Conservation (phyloP, 1,140 invertebrate genomes). For the Heliothis virescens region DNA sequence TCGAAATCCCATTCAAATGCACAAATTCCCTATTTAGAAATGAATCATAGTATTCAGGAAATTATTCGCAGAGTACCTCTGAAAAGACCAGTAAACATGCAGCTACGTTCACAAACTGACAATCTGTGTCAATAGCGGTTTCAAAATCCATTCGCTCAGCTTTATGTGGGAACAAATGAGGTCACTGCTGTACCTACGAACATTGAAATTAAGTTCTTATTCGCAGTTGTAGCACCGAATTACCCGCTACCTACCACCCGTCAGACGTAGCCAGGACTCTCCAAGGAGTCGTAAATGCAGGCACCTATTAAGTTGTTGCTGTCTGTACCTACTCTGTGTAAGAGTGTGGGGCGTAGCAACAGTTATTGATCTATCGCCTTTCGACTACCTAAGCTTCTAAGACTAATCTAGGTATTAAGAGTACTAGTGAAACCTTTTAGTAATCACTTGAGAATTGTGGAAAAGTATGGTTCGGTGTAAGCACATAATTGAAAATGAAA, state of each 20-base stretch:
- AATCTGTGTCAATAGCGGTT: constrained; percentile 26
- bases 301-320: constrained; percentile 21
- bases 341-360: constrained; percentile 11
- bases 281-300: constrained; percentile 28
- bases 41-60: too few relatives aligned
- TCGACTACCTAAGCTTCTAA: not conserved
- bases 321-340: constrained; percentile 21
- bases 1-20: not conserved
- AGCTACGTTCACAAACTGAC: not conserved
- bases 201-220: constrained; percentile 38
- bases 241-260: not conserved
- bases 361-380: constrained; percentile 17
- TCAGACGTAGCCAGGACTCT: constrained; percentile 28
- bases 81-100: not conserved
- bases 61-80: not conserved
- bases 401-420: not conserved
- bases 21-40: not conserved
- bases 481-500: too few relatives aligned
- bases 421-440: too few relatives aligned
- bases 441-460: too few relatives aligned
- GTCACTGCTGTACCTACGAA: constrained; percentile 7
- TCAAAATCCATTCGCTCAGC: not conserved
- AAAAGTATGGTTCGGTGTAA: too few relatives aligned
- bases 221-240: constrained; percentile 16
- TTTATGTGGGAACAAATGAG: constrained; percentile 25